Evolutionary conservation across 1,140 invertebrate genomes (phyloP), one percentile per base, ranked within the genome.

Genomic region (Chironomus tepperi): DNA sequence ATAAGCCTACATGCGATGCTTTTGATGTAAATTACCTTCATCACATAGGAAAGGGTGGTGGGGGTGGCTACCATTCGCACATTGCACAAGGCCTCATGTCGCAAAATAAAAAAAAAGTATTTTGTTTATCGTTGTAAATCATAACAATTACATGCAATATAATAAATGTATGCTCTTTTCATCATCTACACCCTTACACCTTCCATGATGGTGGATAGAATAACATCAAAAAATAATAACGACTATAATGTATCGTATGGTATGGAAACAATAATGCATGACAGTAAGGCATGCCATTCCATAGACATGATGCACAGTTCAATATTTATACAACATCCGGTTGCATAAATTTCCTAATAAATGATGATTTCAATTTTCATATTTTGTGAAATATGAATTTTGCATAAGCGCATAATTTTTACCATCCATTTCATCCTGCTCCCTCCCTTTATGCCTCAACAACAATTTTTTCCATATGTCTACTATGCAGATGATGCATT

Each of bases 351-450:
- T 57, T 57, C 12, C 47, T 57, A 57, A 57, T 70, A 70, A 70
- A 70, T 70, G 65, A 70, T 70, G 19, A 70, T 70, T 70, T 70
- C 65, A 70, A 70, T 70, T 70, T 70, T 70, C 65, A 70, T 70
- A 70, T 70, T 70, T 70, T 70, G 65, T 16, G 65, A 70, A 18
- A 21, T 21, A 70, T 70, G 65, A 70, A 70, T 70, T 70, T 70
- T 70, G 65, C 65, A 70, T 70, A 70, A 19, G 65, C 65, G 19
- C 65, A 70, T 18, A 70, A 70, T 19, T 70, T 19, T 70, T 57
- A n/a, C 47, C 12, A 57, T 57, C 47, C 47, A 34, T 34, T 34
- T 57, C 47, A n/a, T 57, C n/a, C 47, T 5, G n/a, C 47, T 57
- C n/a, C 47, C 47, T n/a, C 15, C 10, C 5, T 57, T 57, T n/a